phyloP scores from a whole-genome alignment of 2,888 invertebrate species.

The Chymomyza fuscimana region DNA sequence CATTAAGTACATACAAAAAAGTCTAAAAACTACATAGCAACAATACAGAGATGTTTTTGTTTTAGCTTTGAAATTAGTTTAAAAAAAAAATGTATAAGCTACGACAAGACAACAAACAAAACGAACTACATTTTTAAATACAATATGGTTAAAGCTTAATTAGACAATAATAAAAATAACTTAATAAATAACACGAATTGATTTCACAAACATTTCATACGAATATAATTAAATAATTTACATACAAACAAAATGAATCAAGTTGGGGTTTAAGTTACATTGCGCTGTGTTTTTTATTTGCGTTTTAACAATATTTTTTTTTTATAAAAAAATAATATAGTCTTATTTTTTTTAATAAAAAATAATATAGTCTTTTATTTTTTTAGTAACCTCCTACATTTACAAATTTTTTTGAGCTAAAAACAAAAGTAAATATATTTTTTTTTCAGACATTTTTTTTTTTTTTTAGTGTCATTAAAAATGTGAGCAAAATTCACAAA shows the following conservation, averaged over 20 bases:
- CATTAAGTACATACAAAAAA: constrained; percentile 12
- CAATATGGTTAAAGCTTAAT: constrained; percentile 12
- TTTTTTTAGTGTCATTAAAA: too few relatives aligned
- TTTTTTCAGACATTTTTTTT: too few relatives aligned
- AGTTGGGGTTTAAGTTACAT: not conserved
- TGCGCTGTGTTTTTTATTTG: not conserved
- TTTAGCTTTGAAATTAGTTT: not conserved
- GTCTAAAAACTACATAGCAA: not conserved
- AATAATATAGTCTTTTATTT: too few relatives aligned
- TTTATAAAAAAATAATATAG: too few relatives aligned
- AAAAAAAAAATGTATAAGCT: constrained; percentile 14
- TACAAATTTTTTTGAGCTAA: too few relatives aligned
- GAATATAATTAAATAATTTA: not conserved
- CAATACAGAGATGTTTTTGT: not conserved
- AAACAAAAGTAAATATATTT: too few relatives aligned
- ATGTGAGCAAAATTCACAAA: too few relatives aligned
- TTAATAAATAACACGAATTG: not conserved
- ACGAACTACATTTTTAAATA: constrained; percentile 39
- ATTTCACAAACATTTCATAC: not conserved
- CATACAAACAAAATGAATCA: not conserved
- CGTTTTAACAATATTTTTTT: not conserved
- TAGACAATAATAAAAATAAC: not conserved
- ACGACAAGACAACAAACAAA: constrained; percentile 57
- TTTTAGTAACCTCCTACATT: too few relatives aligned
- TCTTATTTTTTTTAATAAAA: too few relatives aligned